phyloP scores from a whole-genome alignment of 2,888 invertebrate genomes.

The Spodoptera littoralis region DNA sequence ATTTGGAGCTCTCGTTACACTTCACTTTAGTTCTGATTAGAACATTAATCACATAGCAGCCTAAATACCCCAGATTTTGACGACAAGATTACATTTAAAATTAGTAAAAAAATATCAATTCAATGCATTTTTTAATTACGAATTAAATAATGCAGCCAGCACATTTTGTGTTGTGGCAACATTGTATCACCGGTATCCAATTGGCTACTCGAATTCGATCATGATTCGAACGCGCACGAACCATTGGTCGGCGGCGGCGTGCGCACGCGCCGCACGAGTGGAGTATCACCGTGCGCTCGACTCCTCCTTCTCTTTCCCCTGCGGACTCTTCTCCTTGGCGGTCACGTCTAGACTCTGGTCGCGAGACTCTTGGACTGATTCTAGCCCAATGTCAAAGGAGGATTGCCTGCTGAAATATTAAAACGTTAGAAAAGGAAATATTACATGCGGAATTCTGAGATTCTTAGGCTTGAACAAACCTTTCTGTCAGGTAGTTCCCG shows the following conservation, averaged over 20 bases:
- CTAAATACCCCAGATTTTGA: constrained; percentile 44
- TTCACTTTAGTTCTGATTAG: constrained; percentile 17
- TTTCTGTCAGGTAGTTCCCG: constrained; percentile 81
- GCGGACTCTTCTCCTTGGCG: constrained; percentile 50
- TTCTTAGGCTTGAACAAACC: constrained; percentile 54
- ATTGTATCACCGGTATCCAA: constrained; percentile 29
- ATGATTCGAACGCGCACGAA: constrained; percentile 54
- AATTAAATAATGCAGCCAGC: constrained; percentile 38
- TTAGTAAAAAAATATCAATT: constrained; percentile 59
- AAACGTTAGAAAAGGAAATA: background rate
- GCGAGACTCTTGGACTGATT: constrained; percentile 78
- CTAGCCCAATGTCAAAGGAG: constrained; percentile 81
- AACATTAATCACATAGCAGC: constrained; percentile 34
- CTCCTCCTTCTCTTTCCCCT: constrained; percentile 9
- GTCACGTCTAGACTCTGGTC: constrained; percentile 67
- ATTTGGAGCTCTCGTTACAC: constrained; percentile 1
- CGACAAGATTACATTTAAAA: constrained; percentile 38
- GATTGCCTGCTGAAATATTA: constrained; percentile 69
- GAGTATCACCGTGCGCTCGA: constrained; percentile 61
- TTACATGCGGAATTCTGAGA: background rate
- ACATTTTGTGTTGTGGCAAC: constrained; percentile 30
- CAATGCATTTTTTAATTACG: constrained; percentile 30
- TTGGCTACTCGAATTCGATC: constrained; percentile 54
- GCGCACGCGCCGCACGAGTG: constrained; percentile 48
- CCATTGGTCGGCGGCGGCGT: constrained; percentile 55